Evolutionary conservation across 2,797 vertebrate species (phyloP).

Genomic region (Chromobotia macracanthus): DNA sequence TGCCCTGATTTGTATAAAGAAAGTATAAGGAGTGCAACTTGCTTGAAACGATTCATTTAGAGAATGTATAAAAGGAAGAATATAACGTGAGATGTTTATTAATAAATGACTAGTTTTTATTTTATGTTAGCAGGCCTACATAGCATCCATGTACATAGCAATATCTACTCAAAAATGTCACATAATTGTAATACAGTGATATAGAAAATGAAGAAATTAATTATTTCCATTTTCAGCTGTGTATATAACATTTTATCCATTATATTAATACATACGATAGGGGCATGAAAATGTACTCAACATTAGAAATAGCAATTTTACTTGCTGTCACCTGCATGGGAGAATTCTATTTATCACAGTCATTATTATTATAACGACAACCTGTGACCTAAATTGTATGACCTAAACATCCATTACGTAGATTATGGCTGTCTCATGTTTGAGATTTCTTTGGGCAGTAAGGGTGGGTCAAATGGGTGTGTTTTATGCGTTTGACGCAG

Average conservation of each 20-base stretch:
- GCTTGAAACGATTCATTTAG: not conserved
- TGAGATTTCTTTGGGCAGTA: not conserved
- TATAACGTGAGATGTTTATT: not conserved
- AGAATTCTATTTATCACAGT: not conserved
- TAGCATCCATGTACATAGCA: no score
- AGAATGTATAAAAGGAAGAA: not conserved
- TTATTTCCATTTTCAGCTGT: no score
- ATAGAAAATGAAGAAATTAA: no score
- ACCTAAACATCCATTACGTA: not conserved
- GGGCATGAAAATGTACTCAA: no score
- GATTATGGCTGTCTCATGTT: not conserved
- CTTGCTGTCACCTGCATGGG: no score
- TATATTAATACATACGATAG: no score
- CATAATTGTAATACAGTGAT: no score
- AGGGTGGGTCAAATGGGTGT: not conserved
- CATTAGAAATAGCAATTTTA: no score
- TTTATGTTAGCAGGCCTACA: not conserved
- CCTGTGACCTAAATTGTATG: not conserved
- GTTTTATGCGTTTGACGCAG: constrained; percentile 40
- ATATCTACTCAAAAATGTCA: no score
- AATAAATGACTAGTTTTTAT: not conserved
- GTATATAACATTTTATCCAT: no score
- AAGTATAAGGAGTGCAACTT: no score
- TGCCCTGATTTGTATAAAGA: no score
- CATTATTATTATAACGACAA: not conserved